A percentile compares a stretch with the other conserved stretches of the same genome.
Conservation (phyloP, 2,113 vertebrate genomes). For the Felis chaus region DNA sequence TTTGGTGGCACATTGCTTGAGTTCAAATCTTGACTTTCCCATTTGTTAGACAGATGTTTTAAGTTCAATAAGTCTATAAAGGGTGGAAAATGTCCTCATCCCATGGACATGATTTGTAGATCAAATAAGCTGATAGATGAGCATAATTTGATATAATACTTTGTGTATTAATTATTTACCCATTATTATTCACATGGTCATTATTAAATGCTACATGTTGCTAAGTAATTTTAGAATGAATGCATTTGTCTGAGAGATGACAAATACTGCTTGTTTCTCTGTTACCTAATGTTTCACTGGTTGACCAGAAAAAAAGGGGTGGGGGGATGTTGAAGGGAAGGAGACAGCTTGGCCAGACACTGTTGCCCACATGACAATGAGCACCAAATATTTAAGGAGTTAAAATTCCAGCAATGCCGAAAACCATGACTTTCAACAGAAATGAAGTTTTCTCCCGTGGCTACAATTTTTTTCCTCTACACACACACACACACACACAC, state of each 20-base stretch:
- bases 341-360: accelerated
- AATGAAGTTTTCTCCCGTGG: background rate
- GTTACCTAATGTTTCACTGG: background rate
- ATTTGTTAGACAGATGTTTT: background rate
- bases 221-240: background rate
- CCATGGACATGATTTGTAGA: background rate
- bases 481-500: background rate
- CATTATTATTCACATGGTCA: background rate
- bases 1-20: background rate
- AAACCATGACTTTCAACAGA: background rate
- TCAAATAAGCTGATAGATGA: background rate
- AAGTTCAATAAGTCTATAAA: background rate
- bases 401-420: background rate
- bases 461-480: background rate
- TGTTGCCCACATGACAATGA: background rate
- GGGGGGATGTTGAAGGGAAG: background rate
- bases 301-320: background rate
- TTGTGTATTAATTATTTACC: background rate
- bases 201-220: background rate
- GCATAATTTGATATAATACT: background rate
- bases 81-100: background rate
- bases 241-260: background rate
- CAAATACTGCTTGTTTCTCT: background rate
- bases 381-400: background rate
- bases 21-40: background rate